Conservation (phyloP, 2,113 vertebrate genomes). For the Scomber scombrus region DNA sequence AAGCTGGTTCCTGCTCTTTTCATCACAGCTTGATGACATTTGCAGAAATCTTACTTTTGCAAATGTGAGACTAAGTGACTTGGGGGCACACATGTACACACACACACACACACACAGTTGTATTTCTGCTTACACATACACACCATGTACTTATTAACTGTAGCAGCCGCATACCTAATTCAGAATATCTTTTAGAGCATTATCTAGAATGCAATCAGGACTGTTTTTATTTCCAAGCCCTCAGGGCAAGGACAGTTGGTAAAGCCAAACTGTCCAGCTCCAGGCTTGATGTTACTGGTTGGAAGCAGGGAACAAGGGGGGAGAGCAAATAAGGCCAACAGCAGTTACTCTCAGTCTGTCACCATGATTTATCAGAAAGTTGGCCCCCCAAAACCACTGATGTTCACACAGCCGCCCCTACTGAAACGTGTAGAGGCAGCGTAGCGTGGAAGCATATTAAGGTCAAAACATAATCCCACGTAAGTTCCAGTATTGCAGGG, state of each 20-base stretch:
- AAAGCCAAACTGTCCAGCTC: slow-evolving; percentile 26
- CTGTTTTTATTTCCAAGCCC: slow-evolving; percentile 53
- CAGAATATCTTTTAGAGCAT: slow-evolving; percentile 4
- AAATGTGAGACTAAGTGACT: slow-evolving; percentile 51
- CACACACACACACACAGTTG: slow-evolving; percentile 1
- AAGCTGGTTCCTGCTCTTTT: slow-evolving; percentile 82
- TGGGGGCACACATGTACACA: slow-evolving; percentile 20
- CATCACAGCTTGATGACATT: slow-evolving; percentile 70
- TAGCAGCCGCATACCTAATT: slow-evolving; percentile 2
- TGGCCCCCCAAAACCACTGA: neutral
- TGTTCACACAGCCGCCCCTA: slow-evolving; percentile 8
- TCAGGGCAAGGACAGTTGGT: slow-evolving; percentile 41
- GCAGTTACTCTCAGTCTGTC: slow-evolving; percentile 39
- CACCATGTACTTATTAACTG: slow-evolving; percentile 3
- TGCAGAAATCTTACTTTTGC: slow-evolving; percentile 55
- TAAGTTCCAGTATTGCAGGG: neutral
- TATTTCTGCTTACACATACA: slow-evolving; percentile 10
- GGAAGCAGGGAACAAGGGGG: slow-evolving; percentile 1
- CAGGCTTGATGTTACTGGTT: slow-evolving; percentile 36
- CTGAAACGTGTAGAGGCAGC: slow-evolving; percentile 1
- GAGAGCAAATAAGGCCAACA: slow-evolving; percentile 40
- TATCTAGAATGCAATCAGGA: slow-evolving; percentile 25
- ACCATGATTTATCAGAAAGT: neutral
- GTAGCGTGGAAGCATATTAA: neutral
- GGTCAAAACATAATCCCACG: neutral